phyloP scores from a whole-genome alignment of 53 echinoderm and acorn worm species.

The Arbacia lixula region DNA sequence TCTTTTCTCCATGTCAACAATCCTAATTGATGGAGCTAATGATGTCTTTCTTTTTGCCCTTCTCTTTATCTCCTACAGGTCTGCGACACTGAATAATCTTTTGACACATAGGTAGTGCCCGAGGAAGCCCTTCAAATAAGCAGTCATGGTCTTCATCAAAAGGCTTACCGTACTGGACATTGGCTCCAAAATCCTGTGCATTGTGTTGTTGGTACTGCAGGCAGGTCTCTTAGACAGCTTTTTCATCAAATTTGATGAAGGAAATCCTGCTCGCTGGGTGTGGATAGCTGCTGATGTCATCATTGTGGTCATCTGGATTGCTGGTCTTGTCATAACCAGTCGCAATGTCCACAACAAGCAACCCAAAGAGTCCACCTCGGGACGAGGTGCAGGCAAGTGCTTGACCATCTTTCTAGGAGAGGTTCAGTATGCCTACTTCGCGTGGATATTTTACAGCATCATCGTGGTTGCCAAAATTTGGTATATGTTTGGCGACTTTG shows the following conservation, averaged over 20 bases:
- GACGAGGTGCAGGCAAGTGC: background rate
- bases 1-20: too few species aligned
- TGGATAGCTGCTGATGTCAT: conserved; percentile 76
- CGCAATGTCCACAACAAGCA: background rate
- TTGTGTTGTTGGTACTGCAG: conserved; percentile 66
- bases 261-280: conserved; percentile 54
- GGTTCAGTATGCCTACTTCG: conserved; percentile 72
- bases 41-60: too few species aligned
- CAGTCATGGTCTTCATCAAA: conserved; percentile 47
- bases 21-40: too few species aligned
- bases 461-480: conserved; percentile 69
- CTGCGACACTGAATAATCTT: too few species aligned
- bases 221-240: conserved; percentile 63
- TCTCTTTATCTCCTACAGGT: too few species aligned
- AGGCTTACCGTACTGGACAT: conserved; percentile 39
- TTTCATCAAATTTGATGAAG: conserved; percentile 69
- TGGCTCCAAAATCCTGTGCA: conserved; percentile 69
- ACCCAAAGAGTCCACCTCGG: background rate
- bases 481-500: conserved; percentile 79
- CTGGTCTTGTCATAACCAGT: conserved; percentile 48
- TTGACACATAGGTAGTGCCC: too few species aligned
- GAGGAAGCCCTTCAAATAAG: too few species aligned
- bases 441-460: conserved; percentile 72
- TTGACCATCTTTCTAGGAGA: conserved; percentile 37
- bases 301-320: conserved; percentile 68